Conservation (phyloP, 1,140 invertebrate species). For the Diabrotica virgifera region DNA sequence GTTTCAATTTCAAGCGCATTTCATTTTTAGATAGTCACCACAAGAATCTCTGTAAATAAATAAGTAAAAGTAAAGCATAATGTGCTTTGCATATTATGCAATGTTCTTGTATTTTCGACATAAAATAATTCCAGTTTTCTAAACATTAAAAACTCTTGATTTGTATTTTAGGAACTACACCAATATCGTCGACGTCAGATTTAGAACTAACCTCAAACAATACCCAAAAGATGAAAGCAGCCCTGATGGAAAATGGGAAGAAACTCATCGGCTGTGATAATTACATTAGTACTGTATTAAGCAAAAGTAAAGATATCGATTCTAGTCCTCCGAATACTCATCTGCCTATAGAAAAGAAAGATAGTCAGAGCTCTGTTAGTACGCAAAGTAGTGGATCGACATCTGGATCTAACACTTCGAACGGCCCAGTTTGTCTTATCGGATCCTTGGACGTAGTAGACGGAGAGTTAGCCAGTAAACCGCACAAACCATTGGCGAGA, state of each 20-base stretch:
- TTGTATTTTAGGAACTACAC: too few relatives aligned
- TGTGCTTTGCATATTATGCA: too few relatives aligned
- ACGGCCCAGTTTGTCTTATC: background rate
- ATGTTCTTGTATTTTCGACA: too few relatives aligned
- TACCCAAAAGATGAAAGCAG: conserved; percentile 52
- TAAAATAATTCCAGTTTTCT: too few relatives aligned
- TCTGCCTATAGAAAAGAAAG: conserved; percentile 37
- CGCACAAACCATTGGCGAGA: conserved; percentile 59
- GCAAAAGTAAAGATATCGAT: conserved; percentile 52
- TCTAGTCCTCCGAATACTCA: conserved; percentile 47
- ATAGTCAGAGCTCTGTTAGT: conserved; percentile 44
- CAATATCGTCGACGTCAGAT: conserved; percentile 10
- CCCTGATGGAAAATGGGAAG: conserved; percentile 53
- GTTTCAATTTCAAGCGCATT: too few relatives aligned
- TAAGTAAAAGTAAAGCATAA: too few relatives aligned
- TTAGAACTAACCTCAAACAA: conserved; percentile 46
- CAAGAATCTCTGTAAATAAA: too few relatives aligned
- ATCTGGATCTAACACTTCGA: background rate
- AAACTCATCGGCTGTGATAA: conserved; percentile 66
- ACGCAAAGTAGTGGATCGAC: conserved; percentile 33
- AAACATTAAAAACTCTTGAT: too few relatives aligned
- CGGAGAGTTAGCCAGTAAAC: conserved; percentile 45
- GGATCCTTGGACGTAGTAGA: conserved; percentile 31
- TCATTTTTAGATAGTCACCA: too few relatives aligned
- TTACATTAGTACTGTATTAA: conserved; percentile 60